Conservation (phyloP, 2,888 invertebrate species). For the Scaptomyza flava region DNA sequence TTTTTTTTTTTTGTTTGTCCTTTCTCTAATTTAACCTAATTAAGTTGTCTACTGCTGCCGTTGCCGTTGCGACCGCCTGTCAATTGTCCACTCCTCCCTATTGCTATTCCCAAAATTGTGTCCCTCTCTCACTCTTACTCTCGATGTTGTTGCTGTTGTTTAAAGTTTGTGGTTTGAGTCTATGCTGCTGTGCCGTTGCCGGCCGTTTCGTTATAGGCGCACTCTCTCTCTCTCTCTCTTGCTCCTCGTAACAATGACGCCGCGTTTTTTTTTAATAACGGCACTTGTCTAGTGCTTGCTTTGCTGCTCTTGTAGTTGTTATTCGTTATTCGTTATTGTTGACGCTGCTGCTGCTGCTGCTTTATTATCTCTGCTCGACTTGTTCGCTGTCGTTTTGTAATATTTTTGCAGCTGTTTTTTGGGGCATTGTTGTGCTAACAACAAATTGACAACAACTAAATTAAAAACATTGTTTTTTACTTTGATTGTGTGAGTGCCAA, state of each 20-base stretch:
- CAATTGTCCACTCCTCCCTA: not conserved
- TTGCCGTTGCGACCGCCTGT: slow-evolving; percentile 11
- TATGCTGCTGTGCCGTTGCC: slow-evolving; percentile 4
- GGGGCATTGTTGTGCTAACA: slow-evolving; percentile 46
- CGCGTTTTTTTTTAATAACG: slow-evolving; percentile 38
- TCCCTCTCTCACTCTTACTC: not conserved
- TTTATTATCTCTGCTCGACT: slow-evolving; percentile 63
- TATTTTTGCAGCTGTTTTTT: slow-evolving; percentile 16
- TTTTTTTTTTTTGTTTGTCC: slow-evolving; percentile 18
- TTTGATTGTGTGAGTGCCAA: not conserved
- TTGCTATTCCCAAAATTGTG: not conserved
- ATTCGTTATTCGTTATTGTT: slow-evolving; percentile 34
- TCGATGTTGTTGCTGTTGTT: not conserved
- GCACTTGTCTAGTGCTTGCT: slow-evolving; percentile 20
- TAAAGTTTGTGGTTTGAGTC: slow-evolving; percentile 35
- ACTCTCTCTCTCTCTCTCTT: slow-evolving; percentile 28
- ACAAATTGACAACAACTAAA: slow-evolving; percentile 45
- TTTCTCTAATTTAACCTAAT: slow-evolving; percentile 70
- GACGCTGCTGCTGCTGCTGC: slow-evolving; percentile 21
- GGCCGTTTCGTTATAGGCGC: slow-evolving; percentile 46
- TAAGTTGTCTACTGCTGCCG: slow-evolving; percentile 45
- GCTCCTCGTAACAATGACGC: slow-evolving; percentile 41
- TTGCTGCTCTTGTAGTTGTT: slow-evolving; percentile 7
- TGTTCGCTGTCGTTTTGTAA: slow-evolving; percentile 45
- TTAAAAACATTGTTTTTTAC: slow-evolving; percentile 27